Percentiles rank a stretch among this genome's conserved stretches.
Evolutionary conservation across 1,140 invertebrate species (phyloP).

Genomic region (Lasaia peninsularis): DNA sequence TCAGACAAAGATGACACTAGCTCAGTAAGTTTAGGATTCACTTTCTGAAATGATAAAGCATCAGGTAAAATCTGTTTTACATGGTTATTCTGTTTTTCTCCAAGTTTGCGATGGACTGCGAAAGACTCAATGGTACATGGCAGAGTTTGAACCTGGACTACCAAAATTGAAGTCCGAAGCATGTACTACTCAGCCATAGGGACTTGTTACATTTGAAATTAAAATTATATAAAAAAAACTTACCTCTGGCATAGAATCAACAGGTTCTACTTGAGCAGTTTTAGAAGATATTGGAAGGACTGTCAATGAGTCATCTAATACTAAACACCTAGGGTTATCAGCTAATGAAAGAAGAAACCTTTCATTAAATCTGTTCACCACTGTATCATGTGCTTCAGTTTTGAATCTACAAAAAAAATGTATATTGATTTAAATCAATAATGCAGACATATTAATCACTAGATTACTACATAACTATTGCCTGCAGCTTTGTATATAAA

Average conservation of each 20-base stretch:
- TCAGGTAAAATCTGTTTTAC: too few relatives aligned
- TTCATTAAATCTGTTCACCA: constrained; percentile 97
- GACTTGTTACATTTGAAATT: too few relatives aligned
- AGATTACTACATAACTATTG: too few relatives aligned
- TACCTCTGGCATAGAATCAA: constrained; percentile 77
- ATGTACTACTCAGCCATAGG: background rate
- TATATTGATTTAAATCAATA: too few relatives aligned
- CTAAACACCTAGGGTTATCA: constrained; percentile 91
- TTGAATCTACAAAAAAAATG: constrained; percentile 77
- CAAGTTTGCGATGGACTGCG: too few relatives aligned
- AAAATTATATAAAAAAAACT: constrained; percentile 26
- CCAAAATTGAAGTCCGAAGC: too few relatives aligned
- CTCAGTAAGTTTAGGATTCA: constrained; percentile 63
- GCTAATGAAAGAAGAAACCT: constrained; percentile 95
- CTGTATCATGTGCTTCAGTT: constrained; percentile 95
- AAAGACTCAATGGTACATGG: too few relatives aligned
- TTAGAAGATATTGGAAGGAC: constrained; percentile 95
- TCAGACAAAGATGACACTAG: constrained; percentile 82
- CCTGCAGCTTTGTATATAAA: too few relatives aligned
- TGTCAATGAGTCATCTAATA: constrained; percentile 95
- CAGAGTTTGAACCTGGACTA: too few relatives aligned
- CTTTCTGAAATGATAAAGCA: constrained; percentile 63
- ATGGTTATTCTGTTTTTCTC: too few relatives aligned
- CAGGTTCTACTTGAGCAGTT: constrained; percentile 86
- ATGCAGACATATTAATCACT: too few relatives aligned